These are phyloP conservation scores for Orientallactaga bullata DNA, from an alignment of 2,113 vertebrate species.

Conservation along the genomic window DNA sequence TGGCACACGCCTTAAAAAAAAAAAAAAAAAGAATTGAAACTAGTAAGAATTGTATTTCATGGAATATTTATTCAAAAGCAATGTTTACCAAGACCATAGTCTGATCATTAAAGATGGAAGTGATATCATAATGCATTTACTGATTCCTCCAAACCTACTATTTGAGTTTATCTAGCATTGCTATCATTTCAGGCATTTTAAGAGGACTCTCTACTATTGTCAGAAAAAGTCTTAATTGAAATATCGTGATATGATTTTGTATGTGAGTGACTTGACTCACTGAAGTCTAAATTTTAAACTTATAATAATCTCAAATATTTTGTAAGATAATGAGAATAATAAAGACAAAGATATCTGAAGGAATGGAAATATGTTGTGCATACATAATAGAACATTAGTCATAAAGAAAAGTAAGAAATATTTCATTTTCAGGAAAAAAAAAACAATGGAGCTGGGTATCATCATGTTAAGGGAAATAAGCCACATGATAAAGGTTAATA, in stretches of 20 bases:
- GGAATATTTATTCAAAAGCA: background rate
- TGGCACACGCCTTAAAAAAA: too few relatives aligned
- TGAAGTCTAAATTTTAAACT: background rate
- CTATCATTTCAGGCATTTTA: conserved; percentile 1
- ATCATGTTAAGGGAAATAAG: too few relatives aligned
- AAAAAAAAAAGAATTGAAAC: conserved; percentile 19
- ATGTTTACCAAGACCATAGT: background rate
- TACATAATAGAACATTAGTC: too few relatives aligned
- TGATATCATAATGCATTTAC: background rate
- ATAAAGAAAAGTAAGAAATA: too few relatives aligned
- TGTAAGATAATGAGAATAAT: background rate
- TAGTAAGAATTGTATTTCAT: background rate
- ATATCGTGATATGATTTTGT: background rate
- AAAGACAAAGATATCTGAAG: background rate
- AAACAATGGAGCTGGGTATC: too few relatives aligned
- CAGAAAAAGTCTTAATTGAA: background rate
- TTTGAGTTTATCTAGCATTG: background rate
- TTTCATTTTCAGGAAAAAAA: too few relatives aligned
- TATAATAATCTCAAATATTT: background rate
- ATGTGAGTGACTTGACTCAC: background rate
- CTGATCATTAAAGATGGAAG: background rate
- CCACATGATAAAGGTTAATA: too few relatives aligned
- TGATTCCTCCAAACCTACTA: background rate
- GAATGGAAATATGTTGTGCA: background rate
- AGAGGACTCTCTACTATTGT: background rate